phyloP scores from a whole-genome alignment of 2,888 invertebrate genomes.

The Plemyria rubiginata region DNA sequence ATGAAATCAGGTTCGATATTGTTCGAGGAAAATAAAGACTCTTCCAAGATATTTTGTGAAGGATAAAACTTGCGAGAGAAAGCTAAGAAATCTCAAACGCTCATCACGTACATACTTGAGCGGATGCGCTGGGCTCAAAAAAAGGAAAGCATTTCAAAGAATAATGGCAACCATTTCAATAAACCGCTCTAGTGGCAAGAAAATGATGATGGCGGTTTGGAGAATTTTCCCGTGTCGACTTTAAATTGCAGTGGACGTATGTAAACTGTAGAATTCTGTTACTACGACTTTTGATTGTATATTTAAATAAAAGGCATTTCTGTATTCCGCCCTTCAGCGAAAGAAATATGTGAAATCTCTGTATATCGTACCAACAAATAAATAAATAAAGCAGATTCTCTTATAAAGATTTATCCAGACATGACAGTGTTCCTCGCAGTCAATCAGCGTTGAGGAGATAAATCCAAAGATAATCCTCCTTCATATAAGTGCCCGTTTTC shows the following conservation, averaged over 20 bases:
- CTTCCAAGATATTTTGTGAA: slow-evolving; percentile 1
- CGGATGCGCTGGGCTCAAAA: slow-evolving; percentile 17
- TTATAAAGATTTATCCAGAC: neutral
- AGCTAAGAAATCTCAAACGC: slow-evolving; percentile 19
- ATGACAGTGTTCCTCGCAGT: neutral
- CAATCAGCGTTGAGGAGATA: slow-evolving; percentile 7
- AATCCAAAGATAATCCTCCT: slow-evolving; percentile 8
- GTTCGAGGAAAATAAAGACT: neutral
- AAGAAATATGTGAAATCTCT: neutral
- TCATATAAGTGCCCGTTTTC: slow-evolving; percentile 1
- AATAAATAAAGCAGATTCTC: neutral
- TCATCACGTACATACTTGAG: slow-evolving; percentile 24
- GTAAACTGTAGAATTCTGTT: neutral
- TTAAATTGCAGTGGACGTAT: slow-evolving; percentile 22
- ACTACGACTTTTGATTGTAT: neutral
- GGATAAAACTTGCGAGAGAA: slow-evolving; percentile 2
- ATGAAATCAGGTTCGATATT: slow-evolving; percentile 5
- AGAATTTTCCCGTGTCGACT: slow-evolving; percentile 21
- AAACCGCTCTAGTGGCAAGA: slow-evolving; percentile 33
- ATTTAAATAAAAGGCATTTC: neutral
- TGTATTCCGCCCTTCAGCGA: neutral
- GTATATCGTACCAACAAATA: neutral
- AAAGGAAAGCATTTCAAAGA: slow-evolving; percentile 29
- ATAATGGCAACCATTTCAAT: slow-evolving; percentile 39
- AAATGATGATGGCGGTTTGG: slow-evolving; percentile 31